Conservation (phyloP, 2,888 invertebrate genomes). For the Drosophila ustulata region DNA sequence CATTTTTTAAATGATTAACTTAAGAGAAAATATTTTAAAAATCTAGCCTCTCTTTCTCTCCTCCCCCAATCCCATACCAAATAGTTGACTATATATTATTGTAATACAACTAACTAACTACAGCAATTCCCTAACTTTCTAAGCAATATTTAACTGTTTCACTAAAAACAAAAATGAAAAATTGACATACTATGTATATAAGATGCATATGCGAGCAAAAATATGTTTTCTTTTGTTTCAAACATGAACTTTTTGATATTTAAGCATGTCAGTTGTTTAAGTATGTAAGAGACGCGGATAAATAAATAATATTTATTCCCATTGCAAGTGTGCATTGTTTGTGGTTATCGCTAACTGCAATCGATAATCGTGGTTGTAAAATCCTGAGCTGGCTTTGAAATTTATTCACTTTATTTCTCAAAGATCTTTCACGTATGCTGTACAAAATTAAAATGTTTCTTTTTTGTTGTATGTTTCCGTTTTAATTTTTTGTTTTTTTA, state of each 20-base stretch:
- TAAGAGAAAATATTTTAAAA: neutral
- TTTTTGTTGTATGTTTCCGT: conserved; percentile 5
- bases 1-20: conserved; percentile 7
- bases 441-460: conserved; percentile 55
- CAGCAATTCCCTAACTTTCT: neutral
- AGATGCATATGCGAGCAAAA: neutral
- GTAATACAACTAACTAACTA: neutral
- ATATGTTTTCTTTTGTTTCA: neutral
- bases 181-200: conserved; percentile 1
- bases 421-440: conserved; percentile 57
- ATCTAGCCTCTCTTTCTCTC: neutral
- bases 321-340: neutral
- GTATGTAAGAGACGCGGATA: conserved; percentile 3
- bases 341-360: neutral
- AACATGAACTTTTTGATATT: conserved; percentile 6
- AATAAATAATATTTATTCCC: conserved; percentile 18
- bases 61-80: neutral
- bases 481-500: conserved; percentile 6
- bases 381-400: conserved; percentile 31
- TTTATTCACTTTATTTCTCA: conserved; percentile 54
- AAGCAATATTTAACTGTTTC: conserved; percentile 10
- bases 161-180: neutral
- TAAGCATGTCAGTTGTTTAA: conserved; percentile 7
- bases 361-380: conserved; percentile 15
- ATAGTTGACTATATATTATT: conserved; percentile 8